Evolutionary conservation across 2,888 invertebrate species (phyloP), one percentile per base, ranked within the genome.

Genomic region (Tinea pellionella): DNA sequence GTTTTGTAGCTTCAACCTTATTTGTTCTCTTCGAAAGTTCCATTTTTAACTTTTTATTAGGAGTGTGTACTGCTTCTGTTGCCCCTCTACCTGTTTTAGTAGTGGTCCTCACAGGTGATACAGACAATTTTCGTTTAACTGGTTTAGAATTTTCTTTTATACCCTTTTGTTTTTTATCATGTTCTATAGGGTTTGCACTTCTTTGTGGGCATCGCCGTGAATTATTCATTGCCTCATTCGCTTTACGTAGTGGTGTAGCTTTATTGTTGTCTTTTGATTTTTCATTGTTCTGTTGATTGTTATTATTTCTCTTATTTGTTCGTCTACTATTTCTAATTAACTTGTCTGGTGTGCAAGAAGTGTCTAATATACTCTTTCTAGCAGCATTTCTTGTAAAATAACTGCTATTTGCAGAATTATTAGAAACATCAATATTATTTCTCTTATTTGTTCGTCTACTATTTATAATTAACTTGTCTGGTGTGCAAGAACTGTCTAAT

Each of bases 51-150:
- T 12, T 13, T 56, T 24, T 58, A 37, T 19, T 37, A 16, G 2
- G 37, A 12, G 6, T n/a, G 8, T 16, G 19, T 57, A 13, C 15
- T 32, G 32, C 15, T 30, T 60, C 51, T 42, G 16, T 51, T 30
- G 32, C 24, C 1, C 59, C 59, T 16, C 51, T n/a, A 32, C 51
- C 51, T 51, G 16, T 60, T 24, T 29, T 60, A 2, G 59, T 59
- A 8, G 30, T 58, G 12, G 11, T 15, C 18, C 16, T 41, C 55
- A 60, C 3, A 6, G 37, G 37, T 9, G 37, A 37, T 6, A 37
- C 9, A 37, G 37, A 55, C 2, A 53, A 12, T 29, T 15, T 30
- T 41, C 37, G 53, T 19, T 55, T 37, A 13, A 18, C n/a, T 16
- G 60, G 55, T 19, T 55, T 60, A n/a, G 60, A 9, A 9, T 12